Conservation (phyloP, 2,797 vertebrate genomes). For the Alca torda region DNA sequence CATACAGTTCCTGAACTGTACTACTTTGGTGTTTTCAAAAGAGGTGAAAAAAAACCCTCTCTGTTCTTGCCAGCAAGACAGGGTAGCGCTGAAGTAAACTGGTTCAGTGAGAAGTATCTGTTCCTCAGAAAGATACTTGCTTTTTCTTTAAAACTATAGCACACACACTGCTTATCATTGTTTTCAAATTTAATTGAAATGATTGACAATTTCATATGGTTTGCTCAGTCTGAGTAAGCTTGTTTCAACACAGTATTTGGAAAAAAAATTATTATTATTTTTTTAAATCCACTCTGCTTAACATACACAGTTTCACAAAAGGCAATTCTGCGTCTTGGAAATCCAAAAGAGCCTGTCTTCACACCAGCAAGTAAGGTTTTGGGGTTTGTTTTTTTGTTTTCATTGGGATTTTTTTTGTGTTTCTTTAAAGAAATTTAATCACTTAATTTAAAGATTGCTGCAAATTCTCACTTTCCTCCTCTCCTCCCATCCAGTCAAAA, state of each 20-base stretch:
- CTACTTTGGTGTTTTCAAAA: neutral
- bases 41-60: neutral
- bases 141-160: neutral
- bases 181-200: neutral
- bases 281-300: neutral
- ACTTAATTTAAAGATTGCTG: neutral
- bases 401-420: fast-evolving
- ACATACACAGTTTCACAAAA: neutral
- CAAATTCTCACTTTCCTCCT: neutral
- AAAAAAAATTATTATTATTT: neutral
- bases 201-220: neutral
- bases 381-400: neutral
- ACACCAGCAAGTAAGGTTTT: neutral
- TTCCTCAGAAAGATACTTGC: neutral
- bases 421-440: neutral
- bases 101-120: neutral
- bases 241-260: neutral
- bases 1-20: neutral
- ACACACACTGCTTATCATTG: neutral
- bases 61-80: neutral
- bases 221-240: neutral
- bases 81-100: neutral
- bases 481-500: neutral
- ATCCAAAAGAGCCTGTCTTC: neutral
- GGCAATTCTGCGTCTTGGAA: neutral